Evolutionary conservation across 2,797 vertebrate species (phyloP).

Genomic region (Myotis vivesi): DNA sequence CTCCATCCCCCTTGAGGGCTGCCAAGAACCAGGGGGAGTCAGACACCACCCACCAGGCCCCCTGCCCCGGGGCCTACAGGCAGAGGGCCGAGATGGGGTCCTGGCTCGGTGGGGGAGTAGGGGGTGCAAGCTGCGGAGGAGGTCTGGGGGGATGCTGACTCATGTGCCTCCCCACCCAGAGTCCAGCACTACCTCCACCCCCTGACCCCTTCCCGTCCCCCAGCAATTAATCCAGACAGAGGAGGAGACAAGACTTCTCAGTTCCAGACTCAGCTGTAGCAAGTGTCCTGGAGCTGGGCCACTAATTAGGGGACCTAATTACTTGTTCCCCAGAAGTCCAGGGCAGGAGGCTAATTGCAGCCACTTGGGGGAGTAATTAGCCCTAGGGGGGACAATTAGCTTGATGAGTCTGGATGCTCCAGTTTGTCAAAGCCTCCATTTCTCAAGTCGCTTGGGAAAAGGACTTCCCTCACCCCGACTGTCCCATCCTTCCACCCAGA

Average conservation of each 20-base stretch:
- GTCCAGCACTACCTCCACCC: neutral
- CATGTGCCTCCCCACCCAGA: neutral
- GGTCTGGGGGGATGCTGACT: neutral
- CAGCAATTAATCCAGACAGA: neutral
- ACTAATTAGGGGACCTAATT: slow-evolving; percentile 69
- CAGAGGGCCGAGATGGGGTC: neutral
- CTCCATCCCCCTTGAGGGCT: slow-evolving; percentile 91
- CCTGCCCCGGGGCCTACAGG: neutral
- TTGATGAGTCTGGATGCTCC: slow-evolving; percentile 72
- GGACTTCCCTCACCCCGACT: fast-evolving
- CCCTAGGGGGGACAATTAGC: slow-evolving; percentile 75
- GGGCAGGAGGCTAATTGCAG: slow-evolving; percentile 77
- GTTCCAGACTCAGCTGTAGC: slow-evolving; percentile 23
- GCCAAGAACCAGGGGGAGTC: slow-evolving; percentile 51
- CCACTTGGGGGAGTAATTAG: slow-evolving; percentile 74
- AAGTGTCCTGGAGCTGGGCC: slow-evolving; percentile 48
- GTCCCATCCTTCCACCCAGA: neutral
- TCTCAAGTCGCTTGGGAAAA: neutral
- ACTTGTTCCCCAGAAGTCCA: slow-evolving; percentile 70
- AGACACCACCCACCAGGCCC: neutral
- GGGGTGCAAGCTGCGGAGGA: neutral
- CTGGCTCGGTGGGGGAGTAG: fast-evolving
- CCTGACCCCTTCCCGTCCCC: neutral
- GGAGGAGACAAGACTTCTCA: neutral
- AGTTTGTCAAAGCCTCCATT: slow-evolving; percentile 48